phyloP scores from a whole-genome alignment of 1,140 invertebrate species.

The Portunus trituberculatus region DNA sequence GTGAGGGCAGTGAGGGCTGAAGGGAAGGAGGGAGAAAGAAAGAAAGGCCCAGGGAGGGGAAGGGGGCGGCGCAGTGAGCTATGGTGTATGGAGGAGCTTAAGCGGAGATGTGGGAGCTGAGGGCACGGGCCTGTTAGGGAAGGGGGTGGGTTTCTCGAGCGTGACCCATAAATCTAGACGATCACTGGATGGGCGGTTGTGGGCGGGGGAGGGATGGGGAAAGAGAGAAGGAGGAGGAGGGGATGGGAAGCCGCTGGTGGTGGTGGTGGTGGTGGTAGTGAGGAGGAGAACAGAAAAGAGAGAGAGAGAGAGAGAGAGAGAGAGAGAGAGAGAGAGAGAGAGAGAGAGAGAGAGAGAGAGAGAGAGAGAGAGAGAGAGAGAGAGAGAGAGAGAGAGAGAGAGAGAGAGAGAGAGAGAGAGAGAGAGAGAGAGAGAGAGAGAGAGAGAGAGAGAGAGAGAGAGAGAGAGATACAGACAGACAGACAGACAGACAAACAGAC shows the following conservation, averaged over 20 bases:
- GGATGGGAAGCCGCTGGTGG: background rate
- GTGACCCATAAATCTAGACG: constrained; percentile 70
- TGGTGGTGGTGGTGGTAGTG: background rate
- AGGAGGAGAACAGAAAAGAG: background rate
- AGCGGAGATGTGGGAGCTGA: constrained; percentile 7
- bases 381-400: background rate
- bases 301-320: constrained; percentile 45
- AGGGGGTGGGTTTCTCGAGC: constrained; percentile 67
- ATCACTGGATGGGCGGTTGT: constrained; percentile 66
- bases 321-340: background rate
- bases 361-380: constrained; percentile 5
- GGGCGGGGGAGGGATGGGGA: constrained; percentile 29
- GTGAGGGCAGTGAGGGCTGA: background rate
- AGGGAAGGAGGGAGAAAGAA: background rate
- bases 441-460: background rate
- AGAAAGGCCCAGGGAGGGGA: background rate
- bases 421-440: background rate
- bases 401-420: background rate
- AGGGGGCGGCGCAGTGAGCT: constrained; percentile 29
- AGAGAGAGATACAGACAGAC: constrained; percentile 8
- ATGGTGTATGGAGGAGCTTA: constrained; percentile 50
- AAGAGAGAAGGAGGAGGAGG: background rate
- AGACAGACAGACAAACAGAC: background rate
- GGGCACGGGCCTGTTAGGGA: constrained; percentile 34
- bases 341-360: constrained; percentile 18